phyloP scores from a whole-genome alignment of 1,140 invertebrate genomes.

The Proctacanthus coquilletti region DNA sequence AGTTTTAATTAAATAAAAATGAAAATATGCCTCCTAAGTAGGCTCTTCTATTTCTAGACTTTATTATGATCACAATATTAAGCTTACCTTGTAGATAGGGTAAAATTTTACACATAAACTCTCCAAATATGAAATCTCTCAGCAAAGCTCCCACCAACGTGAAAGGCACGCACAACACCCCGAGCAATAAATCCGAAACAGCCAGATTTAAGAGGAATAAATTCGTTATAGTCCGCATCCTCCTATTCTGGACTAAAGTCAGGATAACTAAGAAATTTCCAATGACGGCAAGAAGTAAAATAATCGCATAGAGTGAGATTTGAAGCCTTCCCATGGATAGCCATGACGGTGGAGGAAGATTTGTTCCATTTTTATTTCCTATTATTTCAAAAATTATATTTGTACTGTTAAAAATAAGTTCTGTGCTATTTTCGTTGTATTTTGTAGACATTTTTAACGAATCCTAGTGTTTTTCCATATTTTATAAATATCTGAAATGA shows the following conservation, averaged over 20 bases:
- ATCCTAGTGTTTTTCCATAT: no score
- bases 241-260: conserved; percentile 54
- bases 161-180: conserved; percentile 69
- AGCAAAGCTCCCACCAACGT: conserved; percentile 62
- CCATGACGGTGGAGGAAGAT: neutral
- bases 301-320: conserved; percentile 50
- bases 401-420: neutral
- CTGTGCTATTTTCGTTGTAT: neutral
- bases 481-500: no score
- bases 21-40: no score
- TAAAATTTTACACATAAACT: conserved; percentile 58
- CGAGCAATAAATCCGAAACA: conserved; percentile 57
- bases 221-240: conserved; percentile 72
- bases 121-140: conserved; percentile 62
- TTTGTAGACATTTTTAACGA: neutral
- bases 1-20: no score
- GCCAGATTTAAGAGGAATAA: conserved; percentile 70
- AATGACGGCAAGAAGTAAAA: conserved; percentile 56
- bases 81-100: conserved; percentile 65
- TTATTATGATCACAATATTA: no score
- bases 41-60: no score
- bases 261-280: conserved; percentile 62
- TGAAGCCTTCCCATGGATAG: neutral
- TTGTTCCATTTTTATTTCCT: neutral
- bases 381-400: neutral